Conservation (phyloP, 2,888 invertebrate species). For the Crioceris asparagi region DNA sequence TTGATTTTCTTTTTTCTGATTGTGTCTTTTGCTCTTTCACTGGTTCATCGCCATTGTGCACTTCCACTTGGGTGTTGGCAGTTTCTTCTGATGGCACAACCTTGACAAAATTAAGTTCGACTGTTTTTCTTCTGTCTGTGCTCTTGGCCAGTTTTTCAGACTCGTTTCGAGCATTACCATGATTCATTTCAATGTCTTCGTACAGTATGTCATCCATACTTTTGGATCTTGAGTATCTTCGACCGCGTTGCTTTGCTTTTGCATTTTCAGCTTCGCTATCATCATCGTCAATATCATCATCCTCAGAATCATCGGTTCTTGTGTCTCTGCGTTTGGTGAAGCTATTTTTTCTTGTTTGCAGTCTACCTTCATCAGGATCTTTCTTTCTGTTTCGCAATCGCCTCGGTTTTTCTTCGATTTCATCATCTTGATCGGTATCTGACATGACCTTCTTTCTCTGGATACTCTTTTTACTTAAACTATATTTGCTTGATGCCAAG, state of each 20-base stretch:
- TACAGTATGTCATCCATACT: conserved; percentile 4
- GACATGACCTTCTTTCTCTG: conserved; percentile 3
- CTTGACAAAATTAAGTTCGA: conserved; percentile 22
- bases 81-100: conserved; percentile 12
- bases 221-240: conserved; percentile 5
- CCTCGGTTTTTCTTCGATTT: not conserved
- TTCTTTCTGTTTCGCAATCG: no score
- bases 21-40: no score
- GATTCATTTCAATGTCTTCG: not conserved
- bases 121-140: conserved; percentile 17
- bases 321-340: not conserved
- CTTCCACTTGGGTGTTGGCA: no score
- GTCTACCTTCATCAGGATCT: no score
- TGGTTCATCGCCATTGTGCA: no score
- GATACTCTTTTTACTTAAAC: conserved; percentile 5
- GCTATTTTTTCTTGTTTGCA: no score
- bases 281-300: not conserved
- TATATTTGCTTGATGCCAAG: conserved; percentile 1
- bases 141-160: conserved; percentile 3
- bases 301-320: not conserved
- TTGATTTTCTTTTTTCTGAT: conserved; percentile 22
- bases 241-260: conserved; percentile 5
- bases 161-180: conserved; percentile 8
- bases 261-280: not conserved
- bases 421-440: not conserved